Base-by-base conservation (phyloP, 2,797 vertebrate species). In the Iguana delicatissima region DNA sequence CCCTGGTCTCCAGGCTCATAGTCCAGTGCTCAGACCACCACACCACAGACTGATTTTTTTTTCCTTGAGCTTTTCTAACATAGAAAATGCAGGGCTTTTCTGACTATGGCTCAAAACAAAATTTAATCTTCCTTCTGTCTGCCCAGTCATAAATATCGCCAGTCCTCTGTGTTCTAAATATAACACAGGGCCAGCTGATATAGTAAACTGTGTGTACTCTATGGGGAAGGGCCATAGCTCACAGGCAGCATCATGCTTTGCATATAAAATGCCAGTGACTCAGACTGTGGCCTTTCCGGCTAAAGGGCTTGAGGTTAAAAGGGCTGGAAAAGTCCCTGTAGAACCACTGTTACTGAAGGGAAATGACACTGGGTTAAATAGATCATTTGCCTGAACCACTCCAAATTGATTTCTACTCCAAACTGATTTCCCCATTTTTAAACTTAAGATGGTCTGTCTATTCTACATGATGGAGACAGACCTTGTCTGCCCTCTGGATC, bases 81-180 rank as follows among this genome's bases (percentile, higher is more conserved):
- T 38, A 59, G 46, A 57, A 52, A 4, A 77, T 90, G 67, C 32
- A n/a, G 32, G 22, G 38, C n/a, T 76, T 32, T 81, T 73, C 35
- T 87, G 32, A 67, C 72, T 87, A 18, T 76, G 46, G 18, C n/a
- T 67, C 46, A 52, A 77, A 77, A 77, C 3, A 83, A 89, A 83
- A 52, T 67, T 89, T 76, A 4, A 72, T 72, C 26, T 72, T 22
- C 50, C 57, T 84, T 86, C 52, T 86, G 38, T 82, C 80, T 84
- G 59, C n/a, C 64, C 16, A 72, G 85, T 72, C 38, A 72, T 84
- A 86, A 89, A 87, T 84, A 59, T 62, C 73, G 26, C 38, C 52
- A 80, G 64, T 87, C 83, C 35, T 67, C 32, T 55, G 35, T 59
- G 64, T 90, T 89, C 86, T 93, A 94, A 69, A 92, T 85, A 88